Evolutionary conservation across 2,888 invertebrate species (phyloP).

Genomic region (Pseudococcus viburni): DNA sequence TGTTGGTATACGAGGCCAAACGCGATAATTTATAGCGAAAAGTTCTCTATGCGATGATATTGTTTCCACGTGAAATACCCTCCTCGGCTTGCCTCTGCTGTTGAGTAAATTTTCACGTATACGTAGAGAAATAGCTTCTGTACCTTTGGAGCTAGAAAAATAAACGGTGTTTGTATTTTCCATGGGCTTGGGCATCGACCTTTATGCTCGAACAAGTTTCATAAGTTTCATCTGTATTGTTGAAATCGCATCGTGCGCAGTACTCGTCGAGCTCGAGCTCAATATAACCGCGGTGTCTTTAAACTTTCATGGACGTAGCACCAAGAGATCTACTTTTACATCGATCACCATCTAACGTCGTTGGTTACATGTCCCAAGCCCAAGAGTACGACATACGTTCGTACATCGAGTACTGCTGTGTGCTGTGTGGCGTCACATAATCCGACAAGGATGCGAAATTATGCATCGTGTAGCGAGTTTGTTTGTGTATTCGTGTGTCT

Average conservation of each 20-base stretch:
- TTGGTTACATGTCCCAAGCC: not conserved
- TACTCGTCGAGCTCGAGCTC: not conserved
- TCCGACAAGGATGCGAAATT: conserved; percentile 30
- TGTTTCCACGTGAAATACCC: not conserved
- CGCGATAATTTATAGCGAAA: conserved; percentile 9
- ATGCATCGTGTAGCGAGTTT: conserved; percentile 8
- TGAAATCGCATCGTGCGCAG: not conserved
- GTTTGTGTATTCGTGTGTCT: not conserved
- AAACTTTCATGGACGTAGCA: conserved; percentile 44
- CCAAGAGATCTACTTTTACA: conserved; percentile 34
- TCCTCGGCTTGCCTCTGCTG: not conserved
- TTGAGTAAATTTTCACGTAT: not conserved
- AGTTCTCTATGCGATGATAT: not conserved
- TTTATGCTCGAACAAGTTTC: conserved; percentile 15
- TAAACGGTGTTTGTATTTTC: not conserved
- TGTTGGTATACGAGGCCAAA: not conserved
- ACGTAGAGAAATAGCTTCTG: not conserved
- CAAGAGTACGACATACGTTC: not conserved
- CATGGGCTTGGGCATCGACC: conserved; percentile 13
- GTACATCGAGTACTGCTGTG: not conserved
- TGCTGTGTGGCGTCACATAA: not conserved
- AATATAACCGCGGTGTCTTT: conserved; percentile 7
- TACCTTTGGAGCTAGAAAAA: not conserved
- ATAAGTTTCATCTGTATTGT: conserved; percentile 31
- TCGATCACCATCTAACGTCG: conserved; percentile 2